Base-by-base conservation (phyloP, 1,140 invertebrate species). In the Drosophila guanche region DNA sequence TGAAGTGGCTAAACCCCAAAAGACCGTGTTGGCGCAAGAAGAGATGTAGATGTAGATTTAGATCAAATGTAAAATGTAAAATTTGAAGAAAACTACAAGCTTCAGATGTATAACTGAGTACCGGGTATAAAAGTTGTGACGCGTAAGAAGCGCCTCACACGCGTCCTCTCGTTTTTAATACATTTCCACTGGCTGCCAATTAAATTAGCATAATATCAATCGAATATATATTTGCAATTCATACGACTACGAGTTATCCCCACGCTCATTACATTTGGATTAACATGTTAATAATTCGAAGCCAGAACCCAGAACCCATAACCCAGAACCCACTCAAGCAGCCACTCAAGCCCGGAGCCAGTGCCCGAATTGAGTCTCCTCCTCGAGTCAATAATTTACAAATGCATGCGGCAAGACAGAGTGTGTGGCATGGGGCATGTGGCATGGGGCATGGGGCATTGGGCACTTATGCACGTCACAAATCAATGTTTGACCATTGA, bases 191-290 rank as follows among this genome's bases (percentile, higher is more conserved):
- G 66, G 43, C 63, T 69, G 20, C 43, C 66, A 69, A 69, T 69
- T 68, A 69, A 69, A 69, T 69, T 69, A 69, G 66, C 66, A 69
- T 69, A 68, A 63, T 68, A 69, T 69, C 63, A 69, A 69, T 69
- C 63, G 66, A 69, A 48, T 68, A 56, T 65, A 56, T 65, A 69
- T 69, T 69, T 68, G 25, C 50, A 40, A 69, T 68, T 69, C 63
- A 56, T 67, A 23, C 42, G 33, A 22, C 20, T 53, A 33, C 41
- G 41, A 88, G 78, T 83, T 88, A 81, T 86, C 61, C 83, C 88
- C 77, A 75, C 71, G 78, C 83, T 81, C 70, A 88, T 88, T 88
- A 88, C 83, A 88, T 88, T 88, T 83, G 84, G 75, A 88, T 88
- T 88, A 88, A 88, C 78, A 88, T 88, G 83, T 83, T 88, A 71